Evolutionary conservation across 64 coral and sea anemone species (phyloP).

Genomic region (Cladopsammia gracilis): DNA sequence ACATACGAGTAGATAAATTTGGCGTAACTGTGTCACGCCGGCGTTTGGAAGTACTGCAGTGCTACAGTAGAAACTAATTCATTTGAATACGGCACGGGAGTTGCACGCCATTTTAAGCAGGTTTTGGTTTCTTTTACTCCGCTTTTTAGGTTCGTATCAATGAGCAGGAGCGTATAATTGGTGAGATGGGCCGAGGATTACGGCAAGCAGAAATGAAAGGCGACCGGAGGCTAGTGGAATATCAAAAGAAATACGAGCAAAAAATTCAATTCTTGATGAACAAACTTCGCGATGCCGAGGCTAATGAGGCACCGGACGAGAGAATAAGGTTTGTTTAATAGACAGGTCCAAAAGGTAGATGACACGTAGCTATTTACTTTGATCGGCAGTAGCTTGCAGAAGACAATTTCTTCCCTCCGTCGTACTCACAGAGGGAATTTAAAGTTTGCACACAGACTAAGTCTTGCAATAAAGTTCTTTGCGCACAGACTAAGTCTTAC

Average conservation of each 20-base stretch:
- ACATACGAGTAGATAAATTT: no score
- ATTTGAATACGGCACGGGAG: no score
- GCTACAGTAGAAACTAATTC: no score
- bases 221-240: constrained; percentile 81
- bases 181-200: constrained; percentile 91
- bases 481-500: no score
- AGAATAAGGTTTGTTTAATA: constrained; percentile 35
- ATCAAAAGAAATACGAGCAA: constrained; percentile 93
- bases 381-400: no score
- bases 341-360: not conserved
- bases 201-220: constrained; percentile 81
- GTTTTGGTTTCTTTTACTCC: not conserved
- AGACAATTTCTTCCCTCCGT: no score
- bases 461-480: no score
- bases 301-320: constrained; percentile 19
- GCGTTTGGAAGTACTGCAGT: no score
- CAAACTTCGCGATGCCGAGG: constrained; percentile 81
- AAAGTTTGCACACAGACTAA: no score
- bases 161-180: constrained; percentile 95
- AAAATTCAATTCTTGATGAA: constrained; percentile 96
- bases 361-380: not conserved
- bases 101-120: no score
- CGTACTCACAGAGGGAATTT: no score
- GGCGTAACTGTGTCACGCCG: no score
- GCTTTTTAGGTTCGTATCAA: constrained; percentile 71